Conservation (phyloP, 2,888 invertebrate genomes). For the Drosophila longiperda region DNA sequence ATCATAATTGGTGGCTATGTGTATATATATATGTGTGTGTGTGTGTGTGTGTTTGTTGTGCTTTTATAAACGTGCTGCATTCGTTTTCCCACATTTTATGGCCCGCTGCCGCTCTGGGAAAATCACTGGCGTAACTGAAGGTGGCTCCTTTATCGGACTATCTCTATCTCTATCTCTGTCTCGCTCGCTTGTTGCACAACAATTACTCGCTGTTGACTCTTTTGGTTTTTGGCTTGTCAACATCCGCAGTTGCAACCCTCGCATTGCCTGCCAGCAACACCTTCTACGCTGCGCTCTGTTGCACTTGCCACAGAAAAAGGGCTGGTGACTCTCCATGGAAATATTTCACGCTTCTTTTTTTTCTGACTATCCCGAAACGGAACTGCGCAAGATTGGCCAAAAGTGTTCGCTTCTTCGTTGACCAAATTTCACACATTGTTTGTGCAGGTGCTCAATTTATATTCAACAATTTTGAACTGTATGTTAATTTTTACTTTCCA, state of each 20-base stretch:
- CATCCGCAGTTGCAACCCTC: conserved; percentile 44
- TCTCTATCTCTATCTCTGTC: not conserved
- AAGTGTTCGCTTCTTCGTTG: conserved; percentile 42
- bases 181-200: conserved; percentile 43
- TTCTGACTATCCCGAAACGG: conserved; percentile 42
- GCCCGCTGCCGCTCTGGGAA: conserved; percentile 65
- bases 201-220: conserved; percentile 51
- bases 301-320: conserved; percentile 31
- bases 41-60: not conserved
- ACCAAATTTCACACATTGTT: conserved; percentile 71
- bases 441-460: conserved; percentile 55
- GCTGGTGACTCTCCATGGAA: conserved; percentile 29
- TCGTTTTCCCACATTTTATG: conserved; percentile 75
- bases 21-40: not conserved
- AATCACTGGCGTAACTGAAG: conserved; percentile 68
- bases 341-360: conserved; percentile 53
- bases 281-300: conserved; percentile 58
- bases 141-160: conserved; percentile 1
- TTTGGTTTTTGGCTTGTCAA: conserved; percentile 18
- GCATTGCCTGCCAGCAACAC: conserved; percentile 38
- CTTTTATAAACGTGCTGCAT: conserved; percentile 22
- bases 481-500: conserved; percentile 54
- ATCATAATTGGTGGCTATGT: conserved; percentile 58
- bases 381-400: conserved; percentile 72
- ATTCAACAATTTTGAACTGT: conserved; percentile 33